Evolutionary conservation across 1,140 invertebrate genomes (phyloP), one percentile per base, ranked within the genome.

Genomic region (Conus betulinus): DNA sequence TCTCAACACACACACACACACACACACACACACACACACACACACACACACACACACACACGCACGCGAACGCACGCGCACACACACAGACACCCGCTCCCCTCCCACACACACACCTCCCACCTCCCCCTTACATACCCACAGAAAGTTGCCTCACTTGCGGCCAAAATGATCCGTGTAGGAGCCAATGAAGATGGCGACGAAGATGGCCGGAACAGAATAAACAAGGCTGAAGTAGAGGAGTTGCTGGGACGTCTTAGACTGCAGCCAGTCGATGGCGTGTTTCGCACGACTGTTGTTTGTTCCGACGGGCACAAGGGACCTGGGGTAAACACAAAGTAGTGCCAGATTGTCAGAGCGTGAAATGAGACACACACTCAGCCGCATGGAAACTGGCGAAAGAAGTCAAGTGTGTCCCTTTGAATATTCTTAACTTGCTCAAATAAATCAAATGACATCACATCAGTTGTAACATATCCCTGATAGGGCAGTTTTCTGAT

Each of bases 81-180:
- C 78, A 51, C 39, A 81, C 27, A 81, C 78, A 7, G 7, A 81
- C n/a, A 81, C n/a, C 15, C n/a, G 6, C n/a, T 51, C 25, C 11
- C 78, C 15, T 20, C 11, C n/a, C 15, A 11, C 11, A 6, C 11
- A 5, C 11, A 6, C 25, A 10, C 6, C 78, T n/a, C n/a, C 15
- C 25, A 11, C 17, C 25, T 7, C 8, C 25, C 11, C 17, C 25
- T 27, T 7, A 39, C 78, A 55, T 11, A 23, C 20, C 53, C 17
- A 82, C n/a, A 23, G 52, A 53, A 55, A 6, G 55, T 57, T 57
- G 81, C 15, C 81, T 82, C 52, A 82, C 81, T 57, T 82, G 39
- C 89, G 79, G 11, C 89, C 89, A 3, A 90, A 39, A 51, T 88
- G 88, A 74, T 90, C 89, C 13, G 87, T 51, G 84, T 88, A 90